phyloP scores from a whole-genome alignment of 1,140 invertebrate genomes.

The Phortica variegata region DNA sequence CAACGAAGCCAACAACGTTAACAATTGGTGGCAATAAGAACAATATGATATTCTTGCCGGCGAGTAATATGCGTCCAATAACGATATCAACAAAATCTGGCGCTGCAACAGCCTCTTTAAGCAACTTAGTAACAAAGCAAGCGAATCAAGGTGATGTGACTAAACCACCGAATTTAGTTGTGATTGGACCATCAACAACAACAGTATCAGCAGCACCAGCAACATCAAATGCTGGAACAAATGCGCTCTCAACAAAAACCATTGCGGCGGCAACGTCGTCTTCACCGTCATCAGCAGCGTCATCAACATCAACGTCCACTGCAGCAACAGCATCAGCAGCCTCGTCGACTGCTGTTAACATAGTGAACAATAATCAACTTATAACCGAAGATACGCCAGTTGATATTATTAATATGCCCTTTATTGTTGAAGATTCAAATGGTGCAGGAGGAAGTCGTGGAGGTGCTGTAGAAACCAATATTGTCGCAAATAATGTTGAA shows the following conservation, averaged over 20 bases:
- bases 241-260: neutral
- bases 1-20: conserved; percentile 31
- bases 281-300: conserved; percentile 6
- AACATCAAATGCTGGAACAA: conserved; percentile 6
- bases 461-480: too few relatives aligned
- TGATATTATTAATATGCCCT: conserved; percentile 52
- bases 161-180: conserved; percentile 32
- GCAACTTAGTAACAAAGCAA: conserved; percentile 9
- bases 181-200: conserved; percentile 26
- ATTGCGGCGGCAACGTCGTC: neutral
- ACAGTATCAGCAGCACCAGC: conserved; percentile 2
- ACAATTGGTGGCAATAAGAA: conserved; percentile 36
- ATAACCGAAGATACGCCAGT: conserved; percentile 63
- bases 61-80: conserved; percentile 35
- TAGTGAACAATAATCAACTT: conserved; percentile 34
- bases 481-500: too few relatives aligned
- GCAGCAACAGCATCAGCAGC: conserved; percentile 15
- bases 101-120: neutral
- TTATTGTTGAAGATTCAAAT: conserved; percentile 46
- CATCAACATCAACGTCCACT: conserved; percentile 3
- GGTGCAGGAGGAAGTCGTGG: conserved; percentile 11
- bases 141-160: conserved; percentile 8
- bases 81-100: conserved; percentile 30
- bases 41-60: conserved; percentile 37
- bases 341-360: neutral